Evolutionary conservation across 2,797 vertebrate species (phyloP), one percentile per base, ranked within the genome.

Genomic region (Tolypeutes matacus): DNA sequence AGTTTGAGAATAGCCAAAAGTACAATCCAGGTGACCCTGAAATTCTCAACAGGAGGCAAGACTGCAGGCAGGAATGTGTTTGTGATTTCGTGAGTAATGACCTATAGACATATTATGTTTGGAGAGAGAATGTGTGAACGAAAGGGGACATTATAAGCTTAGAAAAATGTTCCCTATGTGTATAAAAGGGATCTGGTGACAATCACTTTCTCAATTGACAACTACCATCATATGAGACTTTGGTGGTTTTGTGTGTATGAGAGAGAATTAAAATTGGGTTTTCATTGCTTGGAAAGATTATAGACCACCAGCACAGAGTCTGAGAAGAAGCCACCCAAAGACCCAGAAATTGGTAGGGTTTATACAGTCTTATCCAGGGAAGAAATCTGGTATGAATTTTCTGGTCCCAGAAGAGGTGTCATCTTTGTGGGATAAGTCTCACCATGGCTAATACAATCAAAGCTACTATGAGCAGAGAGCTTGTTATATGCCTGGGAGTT

Each of bases 71-170:
- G 14, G n/a, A 82, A 84, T 76, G 18, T 23, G 23, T 83, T 27
- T 78, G 64, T 18, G 82, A 13, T 69, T 91, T n/a, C 10, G 15
- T 42, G 14, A 94, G 42, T 70, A 53, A 94, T 87, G 89, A 67
- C 5, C 1, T 23, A 7, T 58, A 72, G 91, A 46, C 21, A 29
- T 18, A 15, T 4, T 58, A 80, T 86, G 20, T 60, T 86, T 96
- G 60, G 77, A 86, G 58, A 72, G 58, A 86, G 60, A 91, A 83
- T 83, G 89, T 94, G 15, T 93, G 46, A 62, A 39, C 21, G 72
- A n/a, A 60, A 89, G 49, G 31, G 31, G 73, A 2, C 51, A 46
- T 62, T 5, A 60, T 46, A 46, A 64, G 14, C 25, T 70, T 60
- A 83, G 69, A 91, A 15, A 14, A 85, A 86, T 3, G 1, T 78